A percentile compares a stretch with the other conserved stretches of the same genome.
Evolutionary conservation across 2,113 vertebrate species (phyloP).

Genomic region (Xerus inauris): DNA sequence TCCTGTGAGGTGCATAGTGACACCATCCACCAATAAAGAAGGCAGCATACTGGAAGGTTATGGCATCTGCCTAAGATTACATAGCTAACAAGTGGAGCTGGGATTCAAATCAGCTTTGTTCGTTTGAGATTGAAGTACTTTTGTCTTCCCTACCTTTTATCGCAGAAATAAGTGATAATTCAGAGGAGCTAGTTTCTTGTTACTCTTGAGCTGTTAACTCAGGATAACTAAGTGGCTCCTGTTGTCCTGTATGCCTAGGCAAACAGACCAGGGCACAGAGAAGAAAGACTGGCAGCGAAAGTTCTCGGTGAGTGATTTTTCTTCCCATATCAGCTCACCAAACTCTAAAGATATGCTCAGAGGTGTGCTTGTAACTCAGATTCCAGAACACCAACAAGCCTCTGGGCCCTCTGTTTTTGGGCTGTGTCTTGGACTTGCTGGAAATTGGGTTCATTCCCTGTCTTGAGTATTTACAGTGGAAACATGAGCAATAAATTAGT

Average conservation of each 20-base stretch:
- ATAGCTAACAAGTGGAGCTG: background rate
- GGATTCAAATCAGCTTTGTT: background rate
- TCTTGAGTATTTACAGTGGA: background rate
- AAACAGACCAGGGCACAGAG: background rate
- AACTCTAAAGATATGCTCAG: background rate
- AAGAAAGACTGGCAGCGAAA: background rate
- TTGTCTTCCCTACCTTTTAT: background rate
- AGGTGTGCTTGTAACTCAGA: background rate
- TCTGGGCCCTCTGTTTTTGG: background rate
- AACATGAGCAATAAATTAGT: background rate
- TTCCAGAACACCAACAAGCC: too few relatives aligned
- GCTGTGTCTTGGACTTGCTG: background rate
- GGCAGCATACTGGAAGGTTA: background rate
- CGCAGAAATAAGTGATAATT: background rate
- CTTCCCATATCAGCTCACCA: background rate
- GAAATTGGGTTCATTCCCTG: background rate
- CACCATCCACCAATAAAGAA: background rate
- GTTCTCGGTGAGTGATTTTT: background rate
- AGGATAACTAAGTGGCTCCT: background rate
- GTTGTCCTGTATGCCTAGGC: background rate
- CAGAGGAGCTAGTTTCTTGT: background rate
- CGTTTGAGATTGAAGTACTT: constrained; percentile 1
- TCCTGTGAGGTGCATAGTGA: background rate
- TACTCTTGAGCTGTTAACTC: background rate
- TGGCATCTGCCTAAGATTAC: background rate